These are phyloP conservation scores for Intellagama lesueurii DNA, from an alignment of 2,797 vertebrate species.

Conservation along the genomic window DNA sequence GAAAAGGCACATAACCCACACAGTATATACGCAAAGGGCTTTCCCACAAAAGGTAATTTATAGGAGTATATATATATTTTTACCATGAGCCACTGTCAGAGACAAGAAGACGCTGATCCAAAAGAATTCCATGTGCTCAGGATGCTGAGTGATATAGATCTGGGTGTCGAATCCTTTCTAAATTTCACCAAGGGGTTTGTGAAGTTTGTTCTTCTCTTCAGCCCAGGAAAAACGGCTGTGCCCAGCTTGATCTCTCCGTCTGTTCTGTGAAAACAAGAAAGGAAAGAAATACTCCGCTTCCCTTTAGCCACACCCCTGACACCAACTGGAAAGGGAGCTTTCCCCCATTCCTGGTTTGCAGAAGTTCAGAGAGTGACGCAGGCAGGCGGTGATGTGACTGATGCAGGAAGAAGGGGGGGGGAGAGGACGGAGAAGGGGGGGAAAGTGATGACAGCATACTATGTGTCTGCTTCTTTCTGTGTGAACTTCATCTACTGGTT, in stretches of 20 bases:
- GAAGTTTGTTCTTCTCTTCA: neutral
- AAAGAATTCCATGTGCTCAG: neutral
- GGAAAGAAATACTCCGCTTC: neutral
- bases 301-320: constrained; percentile 7
- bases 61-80: neutral
- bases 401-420: neutral
- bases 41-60: neutral
- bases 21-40: neutral
- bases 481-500: neutral
- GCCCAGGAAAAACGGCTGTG: neutral
- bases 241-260: neutral
- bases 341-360: neutral
- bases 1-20: neutral
- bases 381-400: neutral
- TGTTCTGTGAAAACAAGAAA: neutral
- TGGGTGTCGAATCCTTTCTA: neutral
- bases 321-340: neutral
- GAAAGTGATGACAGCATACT: neutral
- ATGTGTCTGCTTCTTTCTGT: neutral
- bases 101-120: neutral
- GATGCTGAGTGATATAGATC: neutral
- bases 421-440: neutral
- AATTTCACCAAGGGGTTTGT: neutral
- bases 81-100: constrained; percentile 1
- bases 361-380: constrained; percentile 21